Evolutionary conservation across 2,888 invertebrate species (phyloP), one percentile per base, ranked within the genome.

Genomic region (Caenorhabditis drosophilae): DNA sequence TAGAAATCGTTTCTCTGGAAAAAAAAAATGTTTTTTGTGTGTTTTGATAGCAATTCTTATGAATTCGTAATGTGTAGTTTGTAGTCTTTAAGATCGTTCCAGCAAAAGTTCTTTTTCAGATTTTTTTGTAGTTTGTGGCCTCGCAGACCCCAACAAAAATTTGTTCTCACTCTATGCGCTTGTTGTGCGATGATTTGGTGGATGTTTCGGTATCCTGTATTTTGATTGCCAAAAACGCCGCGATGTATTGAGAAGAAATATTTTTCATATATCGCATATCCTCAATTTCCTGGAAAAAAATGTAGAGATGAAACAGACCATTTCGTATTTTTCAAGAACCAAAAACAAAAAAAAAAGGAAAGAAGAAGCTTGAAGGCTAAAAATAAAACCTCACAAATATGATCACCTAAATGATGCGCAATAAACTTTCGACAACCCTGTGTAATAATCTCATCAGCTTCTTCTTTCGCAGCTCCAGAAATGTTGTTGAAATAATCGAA

Each of bases 371-470:
- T n/a, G n/a, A n/a, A n/a, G n/a, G n/a, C n/a, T n/a, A n/a, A n/a
- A n/a, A n/a, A n/a, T n/a, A n/a, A n/a, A n/a, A n/a, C n/a, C 66
- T 73, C 73, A 26, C 68, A 70, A 38, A 67, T 48, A 47, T 70
- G 67, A 54, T 74, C 74, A 34, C 74, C 74, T 25, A 74, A 61
- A 63, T 64, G 67, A 50, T 72, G 66, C 38, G 67, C 69, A 46
- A 74, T 74, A 50, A 74, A 74, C 46, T 62, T 58, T 38, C 69
- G 58, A 56, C 74, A 74, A 15, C 71, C 74, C 20, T 62, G 57
- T 49, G 70, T 67, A 44, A 74, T 72, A 26, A 67, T 62, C 36
- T 74, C 68, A 35, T 67, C 60, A 23, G 74, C 74, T 42, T 66
- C 68, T 46, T 67, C 71, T 58, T 67, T 71, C 23, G 61, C 54